Conservation (phyloP, 1,140 invertebrate species). For the Drepana arcuata region DNA sequence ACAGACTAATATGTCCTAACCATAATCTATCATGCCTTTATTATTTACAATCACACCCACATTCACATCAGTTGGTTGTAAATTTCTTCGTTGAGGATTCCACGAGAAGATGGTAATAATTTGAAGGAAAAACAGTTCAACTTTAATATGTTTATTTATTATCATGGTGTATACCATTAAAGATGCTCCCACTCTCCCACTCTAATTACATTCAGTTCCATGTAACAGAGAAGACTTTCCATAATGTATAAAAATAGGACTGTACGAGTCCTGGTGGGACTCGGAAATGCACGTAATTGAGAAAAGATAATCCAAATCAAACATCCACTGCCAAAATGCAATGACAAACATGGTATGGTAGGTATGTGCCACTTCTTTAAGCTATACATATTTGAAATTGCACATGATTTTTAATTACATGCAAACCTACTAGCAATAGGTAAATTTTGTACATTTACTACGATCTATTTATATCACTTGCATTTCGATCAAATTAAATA, state of each 20-base stretch:
- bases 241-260: slow-evolving; percentile 72
- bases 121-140: too few relatives aligned
- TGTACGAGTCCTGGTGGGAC: slow-evolving; percentile 54
- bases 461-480: slow-evolving; percentile 53
- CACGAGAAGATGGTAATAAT: too few relatives aligned
- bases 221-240: slow-evolving; percentile 67
- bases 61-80: too few relatives aligned
- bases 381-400: slow-evolving; percentile 57
- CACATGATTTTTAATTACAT: slow-evolving; percentile 64
- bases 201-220: slow-evolving; percentile 59
- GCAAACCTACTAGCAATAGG: slow-evolving; percentile 55
- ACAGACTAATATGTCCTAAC: too few relatives aligned
- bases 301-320: slow-evolving; percentile 61
- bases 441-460: slow-evolving; percentile 59
- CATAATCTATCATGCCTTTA: too few relatives aligned
- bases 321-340: slow-evolving; percentile 66
- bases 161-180: slow-evolving; percentile 62
- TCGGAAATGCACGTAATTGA: slow-evolving; percentile 65
- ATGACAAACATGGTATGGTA: slow-evolving; percentile 55
- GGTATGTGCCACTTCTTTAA: slow-evolving; percentile 40
- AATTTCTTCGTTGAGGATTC: too few relatives aligned
- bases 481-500: slow-evolving; percentile 41
- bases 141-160: slow-evolving; percentile 67
- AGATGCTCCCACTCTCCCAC: slow-evolving; percentile 56
- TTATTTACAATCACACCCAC: too few relatives aligned